Evolutionary conservation across 2,888 invertebrate genomes (phyloP), one percentile per base, ranked within the genome.

Genomic region (Drosophila dives): DNA sequence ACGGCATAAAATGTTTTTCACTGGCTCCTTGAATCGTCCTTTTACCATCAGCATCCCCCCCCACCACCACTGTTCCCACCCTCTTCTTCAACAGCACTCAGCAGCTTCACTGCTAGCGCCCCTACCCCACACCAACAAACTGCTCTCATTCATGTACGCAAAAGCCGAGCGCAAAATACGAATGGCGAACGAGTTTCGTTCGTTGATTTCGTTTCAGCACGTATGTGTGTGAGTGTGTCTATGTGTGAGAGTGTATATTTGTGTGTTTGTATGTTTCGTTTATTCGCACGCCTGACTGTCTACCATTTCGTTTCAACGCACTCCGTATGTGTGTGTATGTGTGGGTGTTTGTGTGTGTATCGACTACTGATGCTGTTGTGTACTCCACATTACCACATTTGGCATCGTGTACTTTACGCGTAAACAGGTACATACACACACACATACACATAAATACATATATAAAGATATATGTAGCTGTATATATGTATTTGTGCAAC

Each of bases 1-100:
- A 56, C 40, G 62, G 59, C 67, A 65, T 68, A 75, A 83, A 85
- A 82, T 83, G 80, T 70, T 84, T 84, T 81, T 87, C 79, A 65
- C 70, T 89, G 89, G 87, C 84, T 85, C 89, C 84, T 85, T 89
- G 70, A 89, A 81, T 89, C 85, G 89, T 85, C 84, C 89, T 86
- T 84, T 83, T 64, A 63, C 74, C 64, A 65, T 53, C 60, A 61
- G 55, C 77, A 38, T 6, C 20, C 61, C 17, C n/a, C 32, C 51
- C 32, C 51, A 23, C 34, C 38, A 8, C 38, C 54, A 17, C 32
- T 23, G 2, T 42, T 40, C 49, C 36, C 23, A 3, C 10, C 55
- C 45, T 11, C 15, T 4, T 15, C 7, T 33, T 7, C 29, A 11
- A 29, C 7, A 20, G 26, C 38, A 26, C 32, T 40, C 40, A 34